Evolutionary conservation across 2,888 invertebrate genomes (phyloP).

Genomic region (Agapostemon virescens): DNA sequence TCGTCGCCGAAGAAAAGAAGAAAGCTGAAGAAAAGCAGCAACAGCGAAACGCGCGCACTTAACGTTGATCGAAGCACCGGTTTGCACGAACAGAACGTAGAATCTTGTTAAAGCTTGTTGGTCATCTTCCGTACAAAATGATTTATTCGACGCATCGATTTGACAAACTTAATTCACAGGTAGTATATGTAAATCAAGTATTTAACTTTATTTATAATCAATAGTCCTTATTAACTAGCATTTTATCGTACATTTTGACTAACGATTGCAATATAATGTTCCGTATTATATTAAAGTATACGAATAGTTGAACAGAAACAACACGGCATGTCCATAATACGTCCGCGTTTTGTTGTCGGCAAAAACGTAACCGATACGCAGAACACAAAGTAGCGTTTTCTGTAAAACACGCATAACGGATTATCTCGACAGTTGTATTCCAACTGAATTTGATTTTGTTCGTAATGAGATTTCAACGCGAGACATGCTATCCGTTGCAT

Average conservation of each 20-base stretch:
- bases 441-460: constrained; percentile 18
- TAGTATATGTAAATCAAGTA: constrained; percentile 76
- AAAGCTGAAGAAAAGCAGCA: constrained; percentile 42
- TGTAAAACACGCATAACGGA: constrained; percentile 21
- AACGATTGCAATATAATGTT: constrained; percentile 76
- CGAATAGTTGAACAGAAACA: constrained; percentile 47
- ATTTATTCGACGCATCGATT: constrained; percentile 73
- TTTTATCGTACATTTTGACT: constrained; percentile 75
- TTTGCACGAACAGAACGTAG: constrained; percentile 10
- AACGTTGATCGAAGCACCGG: constrained; percentile 10
- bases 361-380: constrained; percentile 31
- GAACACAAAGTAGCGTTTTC: constrained; percentile 24
- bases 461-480: constrained; percentile 22
- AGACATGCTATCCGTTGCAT: constrained; percentile 12
- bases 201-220: constrained; percentile 74
- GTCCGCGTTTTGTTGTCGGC: constrained; percentile 30
- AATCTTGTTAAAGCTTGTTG: constrained; percentile 36
- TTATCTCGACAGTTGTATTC: constrained; percentile 13
- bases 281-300: constrained; percentile 54
- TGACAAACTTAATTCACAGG: constrained; percentile 71
- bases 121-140: constrained; percentile 73
- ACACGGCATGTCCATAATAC: constrained; percentile 44
- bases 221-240: constrained; percentile 73
- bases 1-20: constrained; percentile 62
- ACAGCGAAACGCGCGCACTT: background rate